A percentile compares a stretch with the other conserved stretches of the same genome.
These are phyloP conservation scores for Euwallacea similis DNA, from an alignment of 1,140 invertebrate species.

Conservation along the genomic window DNA sequence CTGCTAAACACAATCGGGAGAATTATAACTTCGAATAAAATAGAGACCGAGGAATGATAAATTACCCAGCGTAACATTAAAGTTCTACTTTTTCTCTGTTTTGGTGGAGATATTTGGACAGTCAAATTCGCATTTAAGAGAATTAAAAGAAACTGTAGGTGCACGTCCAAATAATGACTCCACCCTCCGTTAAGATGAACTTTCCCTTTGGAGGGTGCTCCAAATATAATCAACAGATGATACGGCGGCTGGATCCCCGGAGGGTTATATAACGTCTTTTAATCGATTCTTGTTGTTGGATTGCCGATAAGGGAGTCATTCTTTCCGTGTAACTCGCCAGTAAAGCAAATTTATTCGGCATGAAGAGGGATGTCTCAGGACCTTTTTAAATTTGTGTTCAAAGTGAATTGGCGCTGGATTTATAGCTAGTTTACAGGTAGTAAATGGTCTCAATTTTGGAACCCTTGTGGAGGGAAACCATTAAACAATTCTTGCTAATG, in stretches of 20 bases:
- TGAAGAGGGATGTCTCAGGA: slow-evolving; percentile 4
- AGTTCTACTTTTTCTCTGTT: not conserved
- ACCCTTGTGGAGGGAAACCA: not conserved
- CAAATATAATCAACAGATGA: slow-evolving; percentile 32
- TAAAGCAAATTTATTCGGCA: slow-evolving; percentile 25
- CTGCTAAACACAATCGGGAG: slow-evolving; percentile 12
- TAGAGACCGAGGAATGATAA: not conserved
- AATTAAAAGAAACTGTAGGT: not conserved
- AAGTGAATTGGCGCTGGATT: not conserved
- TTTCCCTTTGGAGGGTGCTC: not conserved
- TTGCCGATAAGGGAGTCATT: slow-evolving; percentile 27
- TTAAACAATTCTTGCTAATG: not conserved
- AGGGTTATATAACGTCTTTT: slow-evolving; percentile 32
- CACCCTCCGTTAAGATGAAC: not conserved
- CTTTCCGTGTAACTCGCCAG: slow-evolving; percentile 26
- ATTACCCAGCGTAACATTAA: not conserved
- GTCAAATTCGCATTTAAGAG: not conserved
- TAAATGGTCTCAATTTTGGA: not conserved
- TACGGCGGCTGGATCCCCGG: slow-evolving; percentile 20
- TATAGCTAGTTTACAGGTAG: no score
- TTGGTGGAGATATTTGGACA: not conserved
- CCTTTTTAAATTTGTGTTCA: slow-evolving; percentile 15
- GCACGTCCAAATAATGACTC: not conserved
- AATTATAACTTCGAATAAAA: slow-evolving; percentile 12
- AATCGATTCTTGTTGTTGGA: slow-evolving; percentile 34